phyloP scores from a whole-genome alignment of 2,797 vertebrate genomes.

The Petrocephalus schoutedeni region DNA sequence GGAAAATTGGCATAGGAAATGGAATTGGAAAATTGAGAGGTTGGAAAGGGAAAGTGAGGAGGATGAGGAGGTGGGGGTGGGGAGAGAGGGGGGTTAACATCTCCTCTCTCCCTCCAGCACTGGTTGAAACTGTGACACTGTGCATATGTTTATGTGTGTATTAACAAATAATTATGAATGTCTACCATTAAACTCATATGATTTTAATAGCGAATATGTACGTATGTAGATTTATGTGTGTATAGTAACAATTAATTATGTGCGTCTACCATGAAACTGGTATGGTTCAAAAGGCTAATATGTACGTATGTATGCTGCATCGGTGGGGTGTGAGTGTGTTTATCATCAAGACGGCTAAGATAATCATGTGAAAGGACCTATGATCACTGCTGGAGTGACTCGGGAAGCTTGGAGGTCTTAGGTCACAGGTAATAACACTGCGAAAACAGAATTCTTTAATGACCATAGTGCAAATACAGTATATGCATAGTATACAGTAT shows the following conservation, averaged over 20 bases:
- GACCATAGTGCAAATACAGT: background rate
- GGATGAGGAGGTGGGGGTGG: conserved; percentile 22
- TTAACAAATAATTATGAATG: background rate
- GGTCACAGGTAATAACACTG: background rate
- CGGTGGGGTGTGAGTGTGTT: background rate
- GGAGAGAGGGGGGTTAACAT: conserved; percentile 38
- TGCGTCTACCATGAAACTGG: background rate
- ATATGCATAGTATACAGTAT: background rate
- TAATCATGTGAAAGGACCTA: background rate
- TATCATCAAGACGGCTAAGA: background rate
- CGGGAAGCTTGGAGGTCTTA: background rate
- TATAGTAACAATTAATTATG: background rate
- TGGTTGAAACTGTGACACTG: background rate
- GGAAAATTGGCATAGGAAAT: conserved; percentile 20
- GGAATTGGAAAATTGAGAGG: conserved; percentile 28
- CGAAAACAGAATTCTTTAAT: background rate
- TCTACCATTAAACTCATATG: background rate
- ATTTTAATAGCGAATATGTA: background rate
- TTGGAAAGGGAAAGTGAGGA: conserved; percentile 28
- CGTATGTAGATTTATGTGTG: background rate
- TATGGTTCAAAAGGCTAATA: background rate
- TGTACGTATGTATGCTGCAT: background rate
- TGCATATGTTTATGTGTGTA: background rate
- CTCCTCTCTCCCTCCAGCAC: conserved; percentile 24
- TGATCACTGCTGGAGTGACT: background rate